A percentile compares a stretch with the other conserved stretches of the same genome.
phyloP scores from a whole-genome alignment of 2,888 invertebrate species.

The Camponotus fellah region DNA sequence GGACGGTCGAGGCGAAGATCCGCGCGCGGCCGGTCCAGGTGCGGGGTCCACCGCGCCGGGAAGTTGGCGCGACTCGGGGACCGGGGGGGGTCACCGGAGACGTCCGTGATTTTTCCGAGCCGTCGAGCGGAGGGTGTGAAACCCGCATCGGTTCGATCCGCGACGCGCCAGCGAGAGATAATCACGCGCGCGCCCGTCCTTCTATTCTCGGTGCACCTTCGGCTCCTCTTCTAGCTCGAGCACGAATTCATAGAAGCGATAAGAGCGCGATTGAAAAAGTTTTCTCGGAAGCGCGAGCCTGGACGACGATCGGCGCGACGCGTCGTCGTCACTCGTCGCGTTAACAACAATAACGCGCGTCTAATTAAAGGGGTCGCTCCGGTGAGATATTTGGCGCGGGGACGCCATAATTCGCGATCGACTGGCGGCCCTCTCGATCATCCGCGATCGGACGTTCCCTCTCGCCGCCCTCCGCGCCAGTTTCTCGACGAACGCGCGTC shows the following conservation, averaged over 20 bases:
- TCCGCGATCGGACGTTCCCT: background rate
- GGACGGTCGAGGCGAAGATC: background rate
- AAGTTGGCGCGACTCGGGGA: background rate
- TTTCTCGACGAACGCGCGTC: background rate
- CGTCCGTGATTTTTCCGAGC: background rate
- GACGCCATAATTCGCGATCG: slow-evolving; percentile 60
- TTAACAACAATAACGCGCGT: slow-evolving; percentile 6
- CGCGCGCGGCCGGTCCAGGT: background rate
- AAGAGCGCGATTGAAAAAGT: slow-evolving; percentile 61
- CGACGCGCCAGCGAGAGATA: slow-evolving; percentile 47
- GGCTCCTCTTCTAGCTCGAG: background rate
- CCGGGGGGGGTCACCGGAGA: too few relatives aligned
- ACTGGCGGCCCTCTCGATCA: slow-evolving; percentile 35
- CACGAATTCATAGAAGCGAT: slow-evolving; percentile 1
- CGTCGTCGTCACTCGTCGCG: background rate
- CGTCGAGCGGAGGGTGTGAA: slow-evolving; percentile 68
- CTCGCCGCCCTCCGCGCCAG: background rate
- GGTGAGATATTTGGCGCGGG: slow-evolving; percentile 69
- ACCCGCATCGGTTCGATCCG: slow-evolving; percentile 73
- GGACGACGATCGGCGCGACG: background rate
- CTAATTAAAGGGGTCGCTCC: slow-evolving; percentile 57
- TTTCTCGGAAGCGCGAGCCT: slow-evolving; percentile 59
- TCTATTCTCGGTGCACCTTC: background rate
- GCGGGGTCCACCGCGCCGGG: too few relatives aligned
- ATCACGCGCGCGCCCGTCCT: slow-evolving; percentile 53